Evolutionary conservation across 2,888 invertebrate species (phyloP).

Genomic region (Tachina fera): DNA sequence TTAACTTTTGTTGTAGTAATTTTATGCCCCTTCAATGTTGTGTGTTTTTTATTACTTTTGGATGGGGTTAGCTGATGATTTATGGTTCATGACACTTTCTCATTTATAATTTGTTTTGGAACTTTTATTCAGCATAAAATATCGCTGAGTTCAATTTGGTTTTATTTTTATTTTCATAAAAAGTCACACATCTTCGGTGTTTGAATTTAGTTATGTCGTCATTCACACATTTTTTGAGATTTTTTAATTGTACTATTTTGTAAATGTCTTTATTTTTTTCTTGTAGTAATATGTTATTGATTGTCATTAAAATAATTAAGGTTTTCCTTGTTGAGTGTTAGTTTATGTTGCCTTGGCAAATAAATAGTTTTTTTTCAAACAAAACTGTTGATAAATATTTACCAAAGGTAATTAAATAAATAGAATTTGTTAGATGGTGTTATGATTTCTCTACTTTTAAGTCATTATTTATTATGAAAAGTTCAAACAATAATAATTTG

Average conservation of each 20-base stretch:
- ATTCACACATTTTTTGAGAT: neutral
- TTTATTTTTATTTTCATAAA: neutral
- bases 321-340: neutral
- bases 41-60: neutral
- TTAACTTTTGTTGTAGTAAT: neutral
- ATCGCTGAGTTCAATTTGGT: neutral
- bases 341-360: no score
- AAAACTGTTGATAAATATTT: constrained; percentile 3
- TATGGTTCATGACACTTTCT: neutral
- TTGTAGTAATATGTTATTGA: neutral
- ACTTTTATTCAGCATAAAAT: neutral
- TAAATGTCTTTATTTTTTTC: no score
- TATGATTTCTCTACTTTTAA: neutral
- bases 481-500: neutral
- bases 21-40: no score
- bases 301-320: constrained; percentile 14
- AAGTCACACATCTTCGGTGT: no score
- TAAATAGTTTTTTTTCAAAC: neutral
- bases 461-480: neutral
- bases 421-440: neutral
- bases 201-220: neutral
- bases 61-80: neutral
- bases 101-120: neutral
- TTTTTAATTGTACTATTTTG: no score
- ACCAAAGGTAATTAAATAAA: neutral